Conservation (phyloP, 1,140 invertebrate genomes). For the Trachymyrmex septentrionalis region DNA sequence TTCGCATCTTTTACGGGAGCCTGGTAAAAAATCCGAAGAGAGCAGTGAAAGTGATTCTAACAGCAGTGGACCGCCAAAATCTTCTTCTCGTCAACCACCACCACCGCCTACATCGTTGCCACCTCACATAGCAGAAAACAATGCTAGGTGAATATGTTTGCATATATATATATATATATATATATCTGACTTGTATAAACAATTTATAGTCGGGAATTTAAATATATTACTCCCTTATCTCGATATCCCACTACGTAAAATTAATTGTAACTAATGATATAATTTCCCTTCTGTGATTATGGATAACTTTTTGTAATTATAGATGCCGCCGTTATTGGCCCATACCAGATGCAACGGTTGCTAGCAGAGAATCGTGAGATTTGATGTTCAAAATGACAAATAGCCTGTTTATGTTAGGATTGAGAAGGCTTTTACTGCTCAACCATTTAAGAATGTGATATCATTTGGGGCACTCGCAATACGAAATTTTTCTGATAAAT, state of each 20-base stretch:
- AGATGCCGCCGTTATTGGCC: constrained; percentile 85
- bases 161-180: neutral
- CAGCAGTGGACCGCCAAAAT: constrained; percentile 80
- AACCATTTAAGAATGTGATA: constrained; percentile 67
- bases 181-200: neutral
- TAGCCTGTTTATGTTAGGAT: constrained; percentile 79
- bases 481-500: constrained; percentile 45
- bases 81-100: constrained; percentile 75
- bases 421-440: constrained; percentile 79
- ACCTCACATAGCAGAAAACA: constrained; percentile 84
- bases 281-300: constrained; percentile 9
- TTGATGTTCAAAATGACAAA: constrained; percentile 77
- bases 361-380: constrained; percentile 85
- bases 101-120: constrained; percentile 84
- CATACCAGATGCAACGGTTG: constrained; percentile 83
- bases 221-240: neutral
- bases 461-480: constrained; percentile 40
- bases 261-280: neutral
- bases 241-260: neutral
- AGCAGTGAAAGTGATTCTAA: constrained; percentile 87
- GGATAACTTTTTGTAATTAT: constrained; percentile 51
- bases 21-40: constrained; percentile 82
- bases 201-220: neutral
- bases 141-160: constrained; percentile 81
- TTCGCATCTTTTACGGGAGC: constrained; percentile 85